Evolutionary conservation across 2,888 invertebrate genomes (phyloP).

Genomic region (Onchidella celtica): DNA sequence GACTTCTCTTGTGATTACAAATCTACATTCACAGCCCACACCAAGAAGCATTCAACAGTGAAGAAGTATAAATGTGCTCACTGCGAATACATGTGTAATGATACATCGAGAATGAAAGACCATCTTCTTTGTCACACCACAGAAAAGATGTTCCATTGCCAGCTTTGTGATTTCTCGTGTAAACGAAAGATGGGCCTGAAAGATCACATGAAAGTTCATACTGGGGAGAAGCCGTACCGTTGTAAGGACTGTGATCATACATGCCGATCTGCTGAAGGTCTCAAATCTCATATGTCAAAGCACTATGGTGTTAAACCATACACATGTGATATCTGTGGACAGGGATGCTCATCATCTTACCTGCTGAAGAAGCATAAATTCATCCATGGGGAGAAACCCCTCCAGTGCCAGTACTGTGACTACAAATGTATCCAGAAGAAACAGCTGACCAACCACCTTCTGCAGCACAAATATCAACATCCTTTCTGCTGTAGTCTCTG

Average conservation of each 20-base stretch:
- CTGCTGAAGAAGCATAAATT: conserved; percentile 47
- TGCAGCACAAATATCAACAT: conserved; percentile 46
- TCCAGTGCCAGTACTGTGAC: conserved; percentile 45
- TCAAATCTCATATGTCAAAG: conserved; percentile 47
- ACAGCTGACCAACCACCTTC: conserved; percentile 44
- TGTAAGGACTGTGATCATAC: conserved; percentile 46
- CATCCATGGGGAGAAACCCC: conserved; percentile 47
- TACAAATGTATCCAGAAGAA: conserved; percentile 50
- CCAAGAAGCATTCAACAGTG: conserved; percentile 37
- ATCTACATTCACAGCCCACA: conserved; percentile 40
- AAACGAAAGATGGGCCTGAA: conserved; percentile 47
- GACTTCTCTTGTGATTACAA: conserved; percentile 46
- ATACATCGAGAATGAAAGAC: conserved; percentile 46
- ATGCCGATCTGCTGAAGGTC: conserved; percentile 34
- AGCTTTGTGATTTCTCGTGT: conserved; percentile 43
- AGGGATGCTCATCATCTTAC: conserved; percentile 42
- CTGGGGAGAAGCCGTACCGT: conserved; percentile 41
- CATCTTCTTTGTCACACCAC: conserved; percentile 45
- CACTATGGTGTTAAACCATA: conserved; percentile 44
- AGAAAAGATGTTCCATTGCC: conserved; percentile 33
- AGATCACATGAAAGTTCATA: conserved; percentile 43
- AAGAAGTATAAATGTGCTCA: conserved; percentile 49
- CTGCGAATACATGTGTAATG: conserved; percentile 48
- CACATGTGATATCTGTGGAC: conserved; percentile 47
- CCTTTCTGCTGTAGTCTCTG: conserved; percentile 47